Evolutionary conservation across 2,888 invertebrate species (phyloP).

Genomic region (Diogma glabrata): DNA sequence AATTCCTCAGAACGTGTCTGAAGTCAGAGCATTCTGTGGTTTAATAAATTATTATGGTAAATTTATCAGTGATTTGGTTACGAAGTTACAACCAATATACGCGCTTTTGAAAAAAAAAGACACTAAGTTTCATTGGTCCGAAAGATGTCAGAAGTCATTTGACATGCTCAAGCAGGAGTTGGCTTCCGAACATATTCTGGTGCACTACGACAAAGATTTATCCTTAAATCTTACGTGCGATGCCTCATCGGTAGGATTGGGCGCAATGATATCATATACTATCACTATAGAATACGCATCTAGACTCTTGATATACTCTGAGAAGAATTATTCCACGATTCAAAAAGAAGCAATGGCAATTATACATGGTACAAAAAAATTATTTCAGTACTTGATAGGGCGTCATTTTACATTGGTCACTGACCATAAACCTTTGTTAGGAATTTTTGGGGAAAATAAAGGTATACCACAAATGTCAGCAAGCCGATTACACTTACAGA

Average conservation of each 20-base stretch:
- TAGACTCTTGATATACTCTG: constrained; percentile 14
- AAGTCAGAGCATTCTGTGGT: background rate
- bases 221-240: background rate
- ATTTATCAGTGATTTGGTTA: constrained; percentile 16
- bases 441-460: constrained; percentile 16
- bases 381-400: constrained; percentile 17
- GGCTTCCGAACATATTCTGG: background rate
- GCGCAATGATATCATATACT: background rate
- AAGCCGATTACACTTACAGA: background rate
- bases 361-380: constrained; percentile 17
- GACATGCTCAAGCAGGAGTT: constrained; percentile 9
- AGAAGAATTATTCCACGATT: constrained; percentile 19
- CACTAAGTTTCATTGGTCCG: background rate
- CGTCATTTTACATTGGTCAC: constrained; percentile 15
- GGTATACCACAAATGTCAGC: background rate
- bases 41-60: too few species aligned
- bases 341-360: constrained; percentile 19
- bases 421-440: constrained; percentile 15
- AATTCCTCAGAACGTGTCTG: background rate
- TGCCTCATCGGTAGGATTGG: too few species aligned
- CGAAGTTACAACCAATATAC: background rate
- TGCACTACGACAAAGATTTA: background rate
- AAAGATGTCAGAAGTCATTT: background rate
- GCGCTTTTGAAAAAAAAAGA: background rate
- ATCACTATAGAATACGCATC: constrained; percentile 15